These are phyloP conservation scores for Heliocidaris tuberculata DNA, from an alignment of 35 echinoderm and acorn worm species.

Conservation along the genomic window DNA sequence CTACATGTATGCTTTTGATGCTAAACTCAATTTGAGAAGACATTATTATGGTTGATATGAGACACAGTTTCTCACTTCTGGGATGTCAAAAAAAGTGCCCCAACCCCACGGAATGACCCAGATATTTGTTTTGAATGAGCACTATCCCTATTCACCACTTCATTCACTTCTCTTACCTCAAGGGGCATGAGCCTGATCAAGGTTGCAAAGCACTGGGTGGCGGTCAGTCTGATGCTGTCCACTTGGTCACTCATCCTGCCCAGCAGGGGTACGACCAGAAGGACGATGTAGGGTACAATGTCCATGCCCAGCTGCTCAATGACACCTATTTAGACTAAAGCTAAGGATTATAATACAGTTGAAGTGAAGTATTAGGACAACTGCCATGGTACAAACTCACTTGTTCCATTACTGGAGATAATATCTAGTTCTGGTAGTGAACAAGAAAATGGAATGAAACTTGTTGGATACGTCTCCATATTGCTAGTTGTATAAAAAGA, in stretches of 20 bases:
- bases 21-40: too few relatives aligned
- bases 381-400: too few relatives aligned
- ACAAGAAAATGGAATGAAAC: not conserved
- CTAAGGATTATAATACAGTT: not conserved
- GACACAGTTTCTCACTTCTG: too few relatives aligned
- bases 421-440: not conserved
- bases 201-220: constrained; percentile 94
- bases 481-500: too few relatives aligned
- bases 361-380: not conserved
- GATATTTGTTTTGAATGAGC: too few relatives aligned
- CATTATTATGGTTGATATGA: too few relatives aligned
- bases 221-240: constrained; percentile 76
- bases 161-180: constrained; percentile 61
- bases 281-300: constrained; percentile 92
- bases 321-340: constrained; percentile 45
- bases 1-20: too few relatives aligned
- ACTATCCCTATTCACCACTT: too few relatives aligned
- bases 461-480: too few relatives aligned
- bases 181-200: constrained; percentile 97
- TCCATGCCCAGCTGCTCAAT: constrained; percentile 84
- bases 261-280: constrained; percentile 87
- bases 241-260: constrained; percentile 94
- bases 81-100: too few relatives aligned
- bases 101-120: too few relatives aligned
- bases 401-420: not conserved